These are phyloP conservation scores for Bombus pascuorum DNA, from an alignment of 1,140 invertebrate genomes.

Conservation along the genomic window DNA sequence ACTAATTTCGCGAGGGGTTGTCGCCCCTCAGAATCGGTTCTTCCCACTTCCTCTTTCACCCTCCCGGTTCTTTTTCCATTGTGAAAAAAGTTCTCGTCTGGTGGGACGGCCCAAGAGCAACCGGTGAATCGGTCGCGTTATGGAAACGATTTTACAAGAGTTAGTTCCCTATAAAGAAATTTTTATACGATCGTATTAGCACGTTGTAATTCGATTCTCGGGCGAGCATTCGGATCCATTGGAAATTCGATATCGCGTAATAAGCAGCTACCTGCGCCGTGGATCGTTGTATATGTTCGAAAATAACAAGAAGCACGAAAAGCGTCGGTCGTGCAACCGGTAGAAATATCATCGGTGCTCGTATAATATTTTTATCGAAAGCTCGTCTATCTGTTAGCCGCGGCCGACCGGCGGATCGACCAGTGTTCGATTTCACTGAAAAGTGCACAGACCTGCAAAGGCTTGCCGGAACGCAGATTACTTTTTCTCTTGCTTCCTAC, in stretches of 20 bases:
- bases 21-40: background rate
- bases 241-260: conserved; percentile 32
- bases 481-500: conserved; percentile 7
- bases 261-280: conserved; percentile 7
- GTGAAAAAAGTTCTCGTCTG: background rate
- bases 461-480: conserved; percentile 25
- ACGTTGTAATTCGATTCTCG: conserved; percentile 7
- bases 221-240: background rate
- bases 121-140: background rate
- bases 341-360: conserved; percentile 17
- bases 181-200: conserved; percentile 20
- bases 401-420: too few relatives aligned
- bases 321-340: background rate
- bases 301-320: conserved; percentile 10
- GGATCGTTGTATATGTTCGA: too few relatives aligned
- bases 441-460: background rate
- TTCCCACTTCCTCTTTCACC: conserved; percentile 8
- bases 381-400: conserved; percentile 14
- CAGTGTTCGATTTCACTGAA: conserved; percentile 31
- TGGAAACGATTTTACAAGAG: background rate
- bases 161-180: conserved; percentile 1
- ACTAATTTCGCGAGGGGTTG: conserved; percentile 74
- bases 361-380: conserved; percentile 33
- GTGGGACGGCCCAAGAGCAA: background rate
- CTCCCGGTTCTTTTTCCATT: background rate